Base-by-base conservation (phyloP, 2,113 vertebrate species). In the Sprattus sprattus region DNA sequence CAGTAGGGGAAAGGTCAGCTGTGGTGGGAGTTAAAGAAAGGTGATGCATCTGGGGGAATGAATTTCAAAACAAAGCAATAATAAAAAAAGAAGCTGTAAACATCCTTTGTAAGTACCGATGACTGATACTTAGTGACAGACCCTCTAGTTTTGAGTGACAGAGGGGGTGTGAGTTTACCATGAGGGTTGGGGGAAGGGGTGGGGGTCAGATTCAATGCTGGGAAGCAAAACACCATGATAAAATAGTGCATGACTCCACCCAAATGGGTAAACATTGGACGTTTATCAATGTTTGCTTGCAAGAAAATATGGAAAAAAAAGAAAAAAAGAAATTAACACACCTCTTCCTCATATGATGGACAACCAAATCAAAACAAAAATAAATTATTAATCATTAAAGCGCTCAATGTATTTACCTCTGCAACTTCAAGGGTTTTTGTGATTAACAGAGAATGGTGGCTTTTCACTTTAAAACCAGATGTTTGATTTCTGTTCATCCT, bases 11-110 rank as follows among this genome's bases (percentile, higher is more conserved):
- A 89, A 88, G 88, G 32, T 39, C 71, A 78, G 71, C 71, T 32
- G 71, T 78, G 71, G 71, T 78, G 71, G 15, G 25, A 71, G 32
- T 78, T 28, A 32, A 32, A 78, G 71, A 32, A 78, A 78, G 88
- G 88, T 75, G 85, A 91, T 67, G 88, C 81, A 82, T 84, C 85
- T 25, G 91, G 90, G 90, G 92, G 64, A 78, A 78, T 78, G 71
- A 78, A 95, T 96, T 95, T 94, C 93, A 97, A 96, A 96, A 93
- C 92, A 89, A 92, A 90, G 92, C 96, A 97, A 95, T 95, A 94
- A 93, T 95, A 94, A 93, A 96, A 71, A 32, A 64, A 78, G 16
- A 78, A 78, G 71, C 39, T 97, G 96, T 95, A 96, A 97, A 97
- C 96, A 97, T 95, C 89, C 91, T 94, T 93, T 78, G 1, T 93